phyloP scores from a whole-genome alignment of 1,140 invertebrate genomes.

The Metopolophium dirhodum region DNA sequence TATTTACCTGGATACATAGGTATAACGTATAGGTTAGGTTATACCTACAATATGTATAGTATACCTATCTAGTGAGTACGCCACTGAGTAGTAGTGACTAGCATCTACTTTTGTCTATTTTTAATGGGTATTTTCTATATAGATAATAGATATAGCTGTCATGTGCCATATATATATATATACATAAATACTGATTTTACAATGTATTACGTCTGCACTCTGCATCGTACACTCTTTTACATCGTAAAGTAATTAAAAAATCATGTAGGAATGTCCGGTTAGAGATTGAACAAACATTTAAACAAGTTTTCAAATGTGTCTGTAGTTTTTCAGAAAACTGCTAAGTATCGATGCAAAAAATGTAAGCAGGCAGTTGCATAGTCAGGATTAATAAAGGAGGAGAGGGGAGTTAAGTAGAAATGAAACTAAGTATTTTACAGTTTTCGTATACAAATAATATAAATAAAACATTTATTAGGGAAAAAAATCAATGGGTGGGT shows the following conservation, averaged over 20 bases:
- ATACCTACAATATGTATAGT: too few species aligned
- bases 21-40: neutral
- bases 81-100: neutral
- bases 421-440: too few species aligned
- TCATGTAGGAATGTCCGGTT: neutral
- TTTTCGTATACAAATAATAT: too few species aligned
- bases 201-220: neutral
- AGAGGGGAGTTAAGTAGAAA: too few species aligned
- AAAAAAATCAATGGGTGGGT: too few species aligned
- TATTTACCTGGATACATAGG: neutral
- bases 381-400: too few species aligned
- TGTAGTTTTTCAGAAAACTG: neutral
- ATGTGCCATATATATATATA: too few species aligned
- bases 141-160: too few species aligned
- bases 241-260: neutral
- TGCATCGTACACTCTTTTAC: neutral
- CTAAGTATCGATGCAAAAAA: neutral
- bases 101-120: neutral
- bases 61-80: neutral
- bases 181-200: neutral
- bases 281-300: neutral
- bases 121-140: neutral
- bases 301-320: neutral
- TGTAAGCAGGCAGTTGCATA: too few species aligned
- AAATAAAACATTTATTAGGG: too few species aligned